Evolutionary conservation across 1,140 invertebrate species (phyloP).

Genomic region (Parapsyche elsis): DNA sequence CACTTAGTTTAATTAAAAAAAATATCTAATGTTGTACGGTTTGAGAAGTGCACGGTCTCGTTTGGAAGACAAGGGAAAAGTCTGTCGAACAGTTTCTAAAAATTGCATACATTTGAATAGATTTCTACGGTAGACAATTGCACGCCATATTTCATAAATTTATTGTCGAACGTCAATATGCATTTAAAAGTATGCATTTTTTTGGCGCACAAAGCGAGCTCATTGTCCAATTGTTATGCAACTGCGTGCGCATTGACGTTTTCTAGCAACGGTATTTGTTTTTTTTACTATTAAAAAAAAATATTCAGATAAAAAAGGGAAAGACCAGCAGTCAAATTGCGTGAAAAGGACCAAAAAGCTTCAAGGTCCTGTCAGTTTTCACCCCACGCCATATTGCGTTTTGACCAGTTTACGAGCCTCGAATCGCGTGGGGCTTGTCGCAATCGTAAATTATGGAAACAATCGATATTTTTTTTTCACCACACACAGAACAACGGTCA

Average conservation of each 20-base stretch:
- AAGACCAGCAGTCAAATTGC: neutral
- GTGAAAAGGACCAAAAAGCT: neutral
- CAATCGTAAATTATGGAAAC: slow-evolving; percentile 15
- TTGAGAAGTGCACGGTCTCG: no score
- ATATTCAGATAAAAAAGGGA: neutral
- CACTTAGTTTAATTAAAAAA: no score
- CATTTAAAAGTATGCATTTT: slow-evolving; percentile 22
- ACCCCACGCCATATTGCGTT: neutral
- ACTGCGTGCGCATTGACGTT: slow-evolving; percentile 5
- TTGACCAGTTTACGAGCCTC: neutral
- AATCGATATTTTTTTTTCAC: neutral
- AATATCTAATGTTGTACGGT: neutral
- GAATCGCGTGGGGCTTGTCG: neutral
- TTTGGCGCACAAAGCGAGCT: neutral
- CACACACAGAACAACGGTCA: no score
- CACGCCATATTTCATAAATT: neutral
- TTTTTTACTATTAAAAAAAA: slow-evolving; percentile 5
- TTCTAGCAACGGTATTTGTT: neutral
- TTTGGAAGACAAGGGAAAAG: no score
- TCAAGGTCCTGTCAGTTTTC: neutral
- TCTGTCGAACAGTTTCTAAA: neutral
- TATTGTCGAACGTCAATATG: neutral
- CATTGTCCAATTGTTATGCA: neutral
- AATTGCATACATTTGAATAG: slow-evolving; percentile 30
- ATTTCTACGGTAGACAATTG: slow-evolving; percentile 6